A percentile compares a stretch with the other conserved stretches of the same genome.
Conservation (phyloP, 2,888 invertebrate species). For the Didymodactylos carnosus region DNA sequence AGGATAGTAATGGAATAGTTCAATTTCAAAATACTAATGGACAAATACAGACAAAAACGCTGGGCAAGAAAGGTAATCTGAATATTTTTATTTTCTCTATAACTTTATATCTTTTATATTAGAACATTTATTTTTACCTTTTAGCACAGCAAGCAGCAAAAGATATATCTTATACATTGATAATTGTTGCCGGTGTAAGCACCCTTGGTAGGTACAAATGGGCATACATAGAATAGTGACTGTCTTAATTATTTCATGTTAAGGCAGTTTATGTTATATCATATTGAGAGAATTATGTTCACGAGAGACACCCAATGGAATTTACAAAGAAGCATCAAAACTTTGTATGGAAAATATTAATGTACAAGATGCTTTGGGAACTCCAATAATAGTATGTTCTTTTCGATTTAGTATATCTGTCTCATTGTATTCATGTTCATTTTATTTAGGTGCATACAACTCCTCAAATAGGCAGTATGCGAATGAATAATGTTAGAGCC, state of each 20-base stretch:
- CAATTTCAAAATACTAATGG: not conserved
- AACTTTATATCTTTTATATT: not conserved
- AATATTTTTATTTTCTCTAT: not conserved
- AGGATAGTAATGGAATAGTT: not conserved
- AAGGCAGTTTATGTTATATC: conserved; percentile 7
- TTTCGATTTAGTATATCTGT: too few relatives aligned
- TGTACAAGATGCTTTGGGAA: conserved; percentile 4
- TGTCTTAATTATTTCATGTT: too few relatives aligned
- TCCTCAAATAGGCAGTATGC: not conserved
- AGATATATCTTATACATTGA: conserved; percentile 1
- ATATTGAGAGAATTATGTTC: conserved; percentile 7
- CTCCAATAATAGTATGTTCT: conserved; percentile 10
- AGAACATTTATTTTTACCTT: not conserved
- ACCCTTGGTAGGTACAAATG: too few relatives aligned
- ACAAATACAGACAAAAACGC: not conserved
- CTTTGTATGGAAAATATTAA: not conserved
- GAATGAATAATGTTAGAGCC: not conserved
- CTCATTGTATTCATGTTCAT: too few relatives aligned
- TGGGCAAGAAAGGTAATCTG: not conserved
- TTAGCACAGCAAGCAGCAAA: conserved; percentile 10
- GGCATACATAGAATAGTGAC: too few relatives aligned
- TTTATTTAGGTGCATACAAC: not conserved
- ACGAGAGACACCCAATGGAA: conserved; percentile 10
- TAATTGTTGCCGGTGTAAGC: conserved; percentile 1
- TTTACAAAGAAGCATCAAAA: conserved; percentile 11